These are phyloP conservation scores for Hirundo rustica DNA, from an alignment of 2,797 vertebrate species.

Conservation along the genomic window DNA sequence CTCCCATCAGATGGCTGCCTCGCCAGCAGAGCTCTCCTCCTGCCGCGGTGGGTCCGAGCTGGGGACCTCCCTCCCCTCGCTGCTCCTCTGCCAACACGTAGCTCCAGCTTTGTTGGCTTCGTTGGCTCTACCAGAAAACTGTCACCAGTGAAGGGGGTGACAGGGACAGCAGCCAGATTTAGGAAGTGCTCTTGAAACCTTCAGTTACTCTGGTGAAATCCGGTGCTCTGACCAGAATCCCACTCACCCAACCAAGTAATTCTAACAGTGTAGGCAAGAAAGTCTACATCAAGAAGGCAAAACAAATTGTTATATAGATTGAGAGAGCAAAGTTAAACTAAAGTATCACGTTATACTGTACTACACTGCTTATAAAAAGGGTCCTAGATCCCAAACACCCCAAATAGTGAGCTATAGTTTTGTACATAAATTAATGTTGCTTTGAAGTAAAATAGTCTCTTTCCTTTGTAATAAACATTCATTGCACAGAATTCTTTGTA, in stretches of 20 bases:
- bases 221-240: neutral
- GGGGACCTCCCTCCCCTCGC: neutral
- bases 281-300: conserved; percentile 19
- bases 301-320: conserved; percentile 10
- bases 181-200: neutral
- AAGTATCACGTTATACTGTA: conserved; percentile 42
- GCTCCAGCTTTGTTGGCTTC: neutral
- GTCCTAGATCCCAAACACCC: conserved; percentile 20
- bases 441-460: conserved; percentile 67
- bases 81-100: fast-evolving
- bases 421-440: conserved; percentile 65
- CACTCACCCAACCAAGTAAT: neutral
- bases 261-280: conserved; percentile 4
- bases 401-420: conserved; percentile 51
- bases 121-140: neutral
- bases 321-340: conserved; percentile 35
- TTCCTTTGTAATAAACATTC: conserved; percentile 62
- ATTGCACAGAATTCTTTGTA: conserved; percentile 64
- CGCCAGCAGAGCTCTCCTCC: neutral
- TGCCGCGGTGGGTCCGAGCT: fast-evolving
- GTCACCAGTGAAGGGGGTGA: neutral
- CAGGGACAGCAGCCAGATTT: neutral
- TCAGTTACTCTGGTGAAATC: neutral
- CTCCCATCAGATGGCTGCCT: neutral
- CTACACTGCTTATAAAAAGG: conserved; percentile 55